These are phyloP conservation scores for Arremon aurantiirostris DNA, from an alignment of 2,797 vertebrate genomes.

Conservation along the genomic window DNA sequence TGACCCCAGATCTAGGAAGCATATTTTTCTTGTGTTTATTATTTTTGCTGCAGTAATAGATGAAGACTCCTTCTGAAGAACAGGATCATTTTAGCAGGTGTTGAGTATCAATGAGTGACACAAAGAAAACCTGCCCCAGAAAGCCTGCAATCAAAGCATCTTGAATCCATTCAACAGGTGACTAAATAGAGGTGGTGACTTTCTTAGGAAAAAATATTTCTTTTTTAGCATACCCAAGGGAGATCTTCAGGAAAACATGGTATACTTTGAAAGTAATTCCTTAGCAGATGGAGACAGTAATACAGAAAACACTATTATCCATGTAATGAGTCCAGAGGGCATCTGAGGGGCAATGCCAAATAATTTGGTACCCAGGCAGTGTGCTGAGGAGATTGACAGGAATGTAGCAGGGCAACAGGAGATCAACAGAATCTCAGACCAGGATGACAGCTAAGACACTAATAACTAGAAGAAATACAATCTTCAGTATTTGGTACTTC, in stretches of 20 bases:
- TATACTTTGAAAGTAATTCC: constrained; percentile 28
- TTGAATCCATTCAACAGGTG: constrained; percentile 59
- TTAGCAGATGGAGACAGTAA: constrained; percentile 34
- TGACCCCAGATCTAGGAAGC: constrained; percentile 18
- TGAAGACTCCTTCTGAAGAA: neutral
- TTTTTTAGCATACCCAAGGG: constrained; percentile 41
- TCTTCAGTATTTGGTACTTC: neutral
- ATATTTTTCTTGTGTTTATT: neutral
- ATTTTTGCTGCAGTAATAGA: neutral
- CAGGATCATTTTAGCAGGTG: neutral
- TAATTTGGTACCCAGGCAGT: constrained; percentile 1
- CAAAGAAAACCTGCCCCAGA: constrained; percentile 21
- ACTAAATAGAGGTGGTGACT: constrained; percentile 52
- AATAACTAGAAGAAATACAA: neutral
- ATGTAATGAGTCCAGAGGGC: constrained; percentile 24
- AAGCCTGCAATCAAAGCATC: constrained; percentile 27
- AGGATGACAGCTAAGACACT: neutral
- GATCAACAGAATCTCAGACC: neutral
- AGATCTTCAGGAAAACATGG: constrained; percentile 40
- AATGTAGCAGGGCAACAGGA: neutral
- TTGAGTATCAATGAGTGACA: neutral
- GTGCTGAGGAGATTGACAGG: neutral
- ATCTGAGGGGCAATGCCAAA: constrained; percentile 45
- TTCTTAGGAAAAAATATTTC: constrained; percentile 57
- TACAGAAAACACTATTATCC: constrained; percentile 22